Percentiles rank a stretch among this genome's conserved stretches.
phyloP scores from a whole-genome alignment of 1,140 invertebrate genomes.

The Drosophila pseudoananassae region DNA sequence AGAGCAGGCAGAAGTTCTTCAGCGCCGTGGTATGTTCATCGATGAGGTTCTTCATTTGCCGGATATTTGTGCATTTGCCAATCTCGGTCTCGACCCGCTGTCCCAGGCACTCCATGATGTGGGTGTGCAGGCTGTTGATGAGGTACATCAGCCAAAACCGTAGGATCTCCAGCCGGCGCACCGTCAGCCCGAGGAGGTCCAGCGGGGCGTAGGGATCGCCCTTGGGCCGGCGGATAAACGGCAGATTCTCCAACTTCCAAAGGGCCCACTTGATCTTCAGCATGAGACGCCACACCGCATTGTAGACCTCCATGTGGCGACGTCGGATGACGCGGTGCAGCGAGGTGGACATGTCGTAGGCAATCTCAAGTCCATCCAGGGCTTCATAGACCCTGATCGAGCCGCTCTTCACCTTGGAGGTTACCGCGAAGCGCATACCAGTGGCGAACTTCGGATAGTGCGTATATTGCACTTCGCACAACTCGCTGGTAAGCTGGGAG shows the following conservation, averaged over 20 bases:
- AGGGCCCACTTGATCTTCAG: slow-evolving; percentile 79
- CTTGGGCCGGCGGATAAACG: slow-evolving; percentile 44
- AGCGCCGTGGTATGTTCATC: slow-evolving; percentile 37
- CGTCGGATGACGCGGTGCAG: slow-evolving; percentile 54
- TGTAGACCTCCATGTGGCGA: slow-evolving; percentile 57
- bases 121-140: slow-evolving; percentile 64
- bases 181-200: slow-evolving; percentile 62
- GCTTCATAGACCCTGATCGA: slow-evolving; percentile 64
- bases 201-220: slow-evolving; percentile 46
- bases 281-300: slow-evolving; percentile 72
- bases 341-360: slow-evolving; percentile 49
- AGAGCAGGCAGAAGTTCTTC: slow-evolving; percentile 63
- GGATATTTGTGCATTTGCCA: slow-evolving; percentile 39
- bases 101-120: slow-evolving; percentile 64
- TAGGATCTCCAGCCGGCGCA: slow-evolving; percentile 77
- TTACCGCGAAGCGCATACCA: slow-evolving; percentile 43
- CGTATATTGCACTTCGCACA: slow-evolving; percentile 50
- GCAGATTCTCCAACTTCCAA: slow-evolving; percentile 71
- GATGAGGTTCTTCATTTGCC: slow-evolving; percentile 59
- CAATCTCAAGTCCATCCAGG: slow-evolving; percentile 59
- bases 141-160: slow-evolving; percentile 80
- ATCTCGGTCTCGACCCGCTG: slow-evolving; percentile 58
- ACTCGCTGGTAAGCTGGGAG: slow-evolving; percentile 48
- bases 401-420: slow-evolving; percentile 27
- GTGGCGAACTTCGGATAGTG: slow-evolving; percentile 40